Evolutionary conservation across 2,888 invertebrate species (phyloP).

Genomic region (Creontiades dilutus): DNA sequence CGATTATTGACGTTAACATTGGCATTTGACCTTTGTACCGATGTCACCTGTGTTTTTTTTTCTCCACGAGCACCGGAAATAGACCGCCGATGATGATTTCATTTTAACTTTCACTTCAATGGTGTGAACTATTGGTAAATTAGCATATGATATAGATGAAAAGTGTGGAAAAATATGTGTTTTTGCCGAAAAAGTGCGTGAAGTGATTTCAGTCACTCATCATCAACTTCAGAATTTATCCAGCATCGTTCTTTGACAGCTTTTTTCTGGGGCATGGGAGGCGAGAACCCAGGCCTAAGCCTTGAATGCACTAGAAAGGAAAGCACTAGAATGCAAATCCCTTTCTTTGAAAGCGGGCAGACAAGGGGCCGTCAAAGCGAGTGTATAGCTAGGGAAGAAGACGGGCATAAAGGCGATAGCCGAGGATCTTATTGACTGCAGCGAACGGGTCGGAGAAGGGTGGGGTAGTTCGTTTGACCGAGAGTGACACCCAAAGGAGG

Average conservation of each 20-base stretch:
- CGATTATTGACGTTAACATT: constrained; percentile 62
- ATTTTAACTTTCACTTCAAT: neutral
- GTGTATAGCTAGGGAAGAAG: constrained; percentile 30
- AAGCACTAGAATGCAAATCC: constrained; percentile 31
- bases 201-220: neutral
- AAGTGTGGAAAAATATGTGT: neutral
- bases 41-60: constrained; percentile 14
- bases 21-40: constrained; percentile 14
- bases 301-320: constrained; percentile 33
- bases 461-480: neutral
- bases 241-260: neutral
- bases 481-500: neutral
- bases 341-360: constrained; percentile 12
- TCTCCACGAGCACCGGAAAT: neutral
- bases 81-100: neutral
- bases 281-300: neutral
- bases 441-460: neutral
- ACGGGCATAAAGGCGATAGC: constrained; percentile 34
- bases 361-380: constrained; percentile 39
- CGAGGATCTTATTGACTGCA: constrained; percentile 35
- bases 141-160: neutral
- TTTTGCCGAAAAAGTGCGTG: neutral
- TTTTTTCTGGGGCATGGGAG: neutral
- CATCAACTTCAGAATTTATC: neutral
- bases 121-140: neutral